These are phyloP conservation scores for Eulemur albifrons DNA, from an alignment of 2,797 vertebrate species.

Conservation along the genomic window DNA sequence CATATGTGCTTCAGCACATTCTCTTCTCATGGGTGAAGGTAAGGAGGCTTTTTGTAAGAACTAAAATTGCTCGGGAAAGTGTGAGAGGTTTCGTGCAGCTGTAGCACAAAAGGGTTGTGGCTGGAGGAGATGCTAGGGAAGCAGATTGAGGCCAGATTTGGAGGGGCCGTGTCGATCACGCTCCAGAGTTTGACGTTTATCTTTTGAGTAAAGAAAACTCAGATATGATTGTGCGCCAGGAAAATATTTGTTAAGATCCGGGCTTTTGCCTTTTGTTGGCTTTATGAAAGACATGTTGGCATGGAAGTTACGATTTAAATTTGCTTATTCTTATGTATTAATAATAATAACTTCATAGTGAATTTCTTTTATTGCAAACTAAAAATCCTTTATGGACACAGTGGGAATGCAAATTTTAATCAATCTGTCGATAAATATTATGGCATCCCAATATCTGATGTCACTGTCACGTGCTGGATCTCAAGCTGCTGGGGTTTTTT, in stretches of 20 bases:
- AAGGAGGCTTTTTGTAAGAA: background rate
- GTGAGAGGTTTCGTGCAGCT: background rate
- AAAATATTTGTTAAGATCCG: background rate
- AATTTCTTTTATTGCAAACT: background rate
- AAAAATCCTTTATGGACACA: background rate
- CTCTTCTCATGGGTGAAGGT: background rate
- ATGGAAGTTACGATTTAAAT: background rate
- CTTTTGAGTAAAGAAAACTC: background rate
- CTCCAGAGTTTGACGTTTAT: background rate
- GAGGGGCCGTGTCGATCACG: fast-evolving
- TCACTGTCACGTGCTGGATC: no score
- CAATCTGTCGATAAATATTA: background rate
- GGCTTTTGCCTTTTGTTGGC: background rate
- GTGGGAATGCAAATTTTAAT: background rate
- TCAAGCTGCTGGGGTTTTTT: background rate
- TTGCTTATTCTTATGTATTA: background rate
- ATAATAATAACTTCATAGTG: background rate
- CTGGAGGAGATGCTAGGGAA: background rate
- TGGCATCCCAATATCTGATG: background rate
- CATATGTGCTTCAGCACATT: background rate
- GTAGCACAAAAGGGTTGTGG: fast-evolving
- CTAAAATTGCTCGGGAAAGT: background rate
- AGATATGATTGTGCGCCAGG: background rate
- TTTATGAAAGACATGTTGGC: background rate
- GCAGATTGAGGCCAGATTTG: background rate